Evolutionary conservation across 1,140 invertebrate genomes (phyloP), one percentile per base, ranked within the genome.

Genomic region (Rhagoletis zephyria): DNA sequence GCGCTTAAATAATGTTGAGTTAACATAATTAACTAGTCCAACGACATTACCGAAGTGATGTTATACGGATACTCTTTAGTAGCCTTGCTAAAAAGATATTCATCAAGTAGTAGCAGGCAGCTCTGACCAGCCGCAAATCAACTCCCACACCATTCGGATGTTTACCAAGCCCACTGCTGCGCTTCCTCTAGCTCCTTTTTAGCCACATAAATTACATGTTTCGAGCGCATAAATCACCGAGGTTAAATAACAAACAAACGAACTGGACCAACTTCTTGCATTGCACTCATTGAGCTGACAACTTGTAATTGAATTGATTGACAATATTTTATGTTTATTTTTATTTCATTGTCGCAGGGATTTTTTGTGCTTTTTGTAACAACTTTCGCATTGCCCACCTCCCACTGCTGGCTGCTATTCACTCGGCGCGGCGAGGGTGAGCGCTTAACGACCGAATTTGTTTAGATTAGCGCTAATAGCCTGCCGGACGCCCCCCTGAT

Each of bases 291-390:
- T 6, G 59, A 90, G 91, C 90, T 92, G 91, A 90, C 91, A 92
- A 90, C 91, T 90, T 91, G 89, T 92, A 92, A 92, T 92, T 92
- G 91, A 92, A 92, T 92, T 92, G 91, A 92, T 92, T 91, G 91
- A 92, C 91, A 92, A 92, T 92, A 92, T 92, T 92, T 92, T 92
- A 91, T 90, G 67, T 88, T 74, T 87, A 60, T 87, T 70, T 45
- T 87, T 59, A 60, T 87, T 87, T 74, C 85, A 67, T 87, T 70
- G 65, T 56, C 5, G 63, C 65, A 56, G 40, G n/a, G 2, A 81
- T 51, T 81, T 81, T 81, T 81, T 81, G 30, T 19, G 4, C 10
- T 67, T 87, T 70, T 87, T 74, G 42, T 45, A 5, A 45, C 14
- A 40, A 5, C 12, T 19, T 87, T 87, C 4, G 63, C 65, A 42